A percentile compares a stretch with the other conserved stretches of the same genome.
Conservation (phyloP, 2,888 invertebrate species). For the Patella caerulea region DNA sequence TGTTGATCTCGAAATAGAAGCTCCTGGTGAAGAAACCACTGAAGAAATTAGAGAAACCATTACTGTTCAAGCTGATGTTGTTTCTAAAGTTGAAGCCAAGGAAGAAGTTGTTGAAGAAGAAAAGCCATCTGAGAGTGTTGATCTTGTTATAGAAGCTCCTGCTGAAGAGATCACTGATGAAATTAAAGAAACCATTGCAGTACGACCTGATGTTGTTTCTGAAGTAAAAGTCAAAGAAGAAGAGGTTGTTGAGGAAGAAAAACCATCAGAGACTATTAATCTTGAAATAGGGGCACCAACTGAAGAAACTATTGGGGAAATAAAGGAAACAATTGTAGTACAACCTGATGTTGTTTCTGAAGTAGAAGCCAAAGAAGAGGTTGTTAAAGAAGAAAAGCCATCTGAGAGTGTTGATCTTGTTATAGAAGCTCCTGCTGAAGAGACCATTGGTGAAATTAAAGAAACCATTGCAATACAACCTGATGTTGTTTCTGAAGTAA, state of each 20-base stretch:
- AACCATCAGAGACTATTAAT: conserved; percentile 22
- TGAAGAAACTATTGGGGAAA: conserved; percentile 25
- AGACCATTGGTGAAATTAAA: conserved; percentile 29
- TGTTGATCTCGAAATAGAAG: conserved; percentile 36
- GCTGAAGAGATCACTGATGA: conserved; percentile 34
- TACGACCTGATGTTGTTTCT: conserved; percentile 29
- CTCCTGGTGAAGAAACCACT: conserved; percentile 35
- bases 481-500: conserved; percentile 27
- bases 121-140: conserved; percentile 21
- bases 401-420: conserved; percentile 20
- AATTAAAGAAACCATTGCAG: conserved; percentile 27
- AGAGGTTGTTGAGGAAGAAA: conserved; percentile 26
- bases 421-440: conserved; percentile 32
- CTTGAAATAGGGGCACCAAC: conserved; percentile 25
- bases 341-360: conserved; percentile 17
- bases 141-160: conserved; percentile 32
- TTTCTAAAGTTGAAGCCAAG: conserved; percentile 32
- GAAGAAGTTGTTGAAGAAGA: conserved; percentile 28
- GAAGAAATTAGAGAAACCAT: conserved; percentile 33
- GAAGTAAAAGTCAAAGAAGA: conserved; percentile 34
- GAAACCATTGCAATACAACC: conserved; percentile 21
- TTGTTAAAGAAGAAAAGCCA: conserved; percentile 18
- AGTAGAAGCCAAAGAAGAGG: conserved; percentile 13
- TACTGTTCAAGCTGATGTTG: conserved; percentile 30
- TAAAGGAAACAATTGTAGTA: conserved; percentile 13